Percentiles rank a stretch among this genome's conserved stretches.
These are phyloP conservation scores for Dipodomys ordii DNA, from an alignment of 2,113 vertebrate species.

Conservation along the genomic window DNA sequence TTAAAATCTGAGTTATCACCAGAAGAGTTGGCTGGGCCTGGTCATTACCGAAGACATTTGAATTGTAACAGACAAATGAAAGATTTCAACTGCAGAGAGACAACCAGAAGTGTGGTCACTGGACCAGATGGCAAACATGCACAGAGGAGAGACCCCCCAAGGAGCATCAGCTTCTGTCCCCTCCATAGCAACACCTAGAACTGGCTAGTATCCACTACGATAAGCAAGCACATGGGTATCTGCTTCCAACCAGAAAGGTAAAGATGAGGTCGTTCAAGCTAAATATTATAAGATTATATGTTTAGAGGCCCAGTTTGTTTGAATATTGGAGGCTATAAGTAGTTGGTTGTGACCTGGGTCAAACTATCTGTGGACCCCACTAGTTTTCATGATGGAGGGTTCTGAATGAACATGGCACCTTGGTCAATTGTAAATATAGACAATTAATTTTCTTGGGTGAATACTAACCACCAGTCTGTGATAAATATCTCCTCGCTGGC, in stretches of 20 bases:
- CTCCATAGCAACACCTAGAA: background rate
- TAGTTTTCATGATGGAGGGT: constrained; percentile 66
- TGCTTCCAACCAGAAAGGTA: constrained; percentile 42
- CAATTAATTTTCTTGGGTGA: background rate
- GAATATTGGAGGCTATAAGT: constrained; percentile 73
- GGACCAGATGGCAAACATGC: background rate
- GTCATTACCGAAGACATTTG: background rate
- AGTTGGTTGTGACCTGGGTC: constrained; percentile 78
- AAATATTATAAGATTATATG: constrained; percentile 62
- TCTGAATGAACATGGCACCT: no score
- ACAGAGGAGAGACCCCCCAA: background rate
- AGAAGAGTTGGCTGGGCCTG: background rate
- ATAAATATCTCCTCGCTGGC: constrained; percentile 98
- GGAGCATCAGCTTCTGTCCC: background rate
- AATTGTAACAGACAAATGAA: background rate
- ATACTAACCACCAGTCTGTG: constrained; percentile 98
- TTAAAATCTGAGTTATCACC: background rate
- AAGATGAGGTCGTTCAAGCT: constrained; percentile 61
- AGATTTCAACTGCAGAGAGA: background rate
- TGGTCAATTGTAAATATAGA: no score
- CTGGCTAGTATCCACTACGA: background rate
- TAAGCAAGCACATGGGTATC: background rate
- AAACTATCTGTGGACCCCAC: constrained; percentile 78
- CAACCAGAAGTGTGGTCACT: background rate
- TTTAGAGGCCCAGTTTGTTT: constrained; percentile 79